Base-by-base conservation (phyloP, 2,888 invertebrate genomes). In the Eupithecia pulchellata region DNA sequence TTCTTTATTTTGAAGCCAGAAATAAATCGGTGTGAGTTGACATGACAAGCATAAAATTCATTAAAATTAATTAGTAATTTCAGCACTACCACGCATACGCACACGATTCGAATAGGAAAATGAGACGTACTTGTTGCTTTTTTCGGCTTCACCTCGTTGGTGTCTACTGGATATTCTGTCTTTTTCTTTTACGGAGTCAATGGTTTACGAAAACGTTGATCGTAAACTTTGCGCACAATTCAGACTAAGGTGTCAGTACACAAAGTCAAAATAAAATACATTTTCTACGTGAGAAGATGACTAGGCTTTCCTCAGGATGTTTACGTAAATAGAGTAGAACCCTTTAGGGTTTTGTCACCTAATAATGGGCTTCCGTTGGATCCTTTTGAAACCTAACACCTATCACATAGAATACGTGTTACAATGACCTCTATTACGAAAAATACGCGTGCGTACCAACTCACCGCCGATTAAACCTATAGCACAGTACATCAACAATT, bases 301-400 rank as follows among this genome's bases (percentile, higher is more conserved):
- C 47, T 4, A 20, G 20, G 20, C 20, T 47, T 20, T 47, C 20
- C 20, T 47, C 20, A 47, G 47, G 3, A 47, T 47, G 47, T 47
- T 47, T 47, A 47, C 20, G 47, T 47, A 20, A 47, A 47, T 47
- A 47, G n/a, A 42, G 39, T 42, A n/a, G n/a, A 42, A n/a, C n/a
- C n/a, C 39, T 42, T 42, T 42, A n/a, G 17, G 39, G 9, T 20
- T 47, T 20, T 47, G 42, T 47, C 42, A 47, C 9, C 20, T 3
- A 20, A 47, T 47, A 4, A 47, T 47, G n/a, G n/a, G n/a, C 8
- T 42, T 47, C 20, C 20, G 20, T 47, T 20, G 47, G 9, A 11
- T 20, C 47, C 47, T 11, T 47, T 20, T 20, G 4, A 4, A 47
- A 47, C 47, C 20, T 6, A 4, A 32, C 4, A 4, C 32, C 20